Evolutionary conservation across 1,140 invertebrate genomes (phyloP), one percentile per base, ranked within the genome.

Genomic region (Limonius californicus): DNA sequence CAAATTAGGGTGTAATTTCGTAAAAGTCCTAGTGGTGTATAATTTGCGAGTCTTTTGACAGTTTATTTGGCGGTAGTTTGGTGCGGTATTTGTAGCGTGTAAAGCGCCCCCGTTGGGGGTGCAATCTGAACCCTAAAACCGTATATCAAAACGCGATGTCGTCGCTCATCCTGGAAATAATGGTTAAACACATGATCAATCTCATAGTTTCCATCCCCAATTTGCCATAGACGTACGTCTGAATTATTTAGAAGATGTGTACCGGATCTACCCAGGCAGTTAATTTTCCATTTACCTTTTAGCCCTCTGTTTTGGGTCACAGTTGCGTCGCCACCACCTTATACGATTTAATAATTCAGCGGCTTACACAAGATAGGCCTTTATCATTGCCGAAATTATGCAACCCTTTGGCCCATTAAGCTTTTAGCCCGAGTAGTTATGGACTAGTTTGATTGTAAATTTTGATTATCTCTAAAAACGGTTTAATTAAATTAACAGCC

Each of bases 231-330:
- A 50, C 16, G 45, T 39, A 39, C 35, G 14, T 50, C 20, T 50
- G 45, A 50, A 50, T 50, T 50, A 50, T 50, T 50, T 50, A 50
- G 20, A 21, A 50, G 45, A 21, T 50, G 16, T 50, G 20, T 18
- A 50, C 45, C 16, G 20, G 20, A 50, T 50, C 20, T 50, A 50
- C 45, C 35, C 45, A 50, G 16, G 16, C 20, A 50, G 45, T 50
- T 50, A 50, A 50, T 50, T 50, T 50, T 50, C 45, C 45, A 50
- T 50, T 50, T 50, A 50, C 45, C 45, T 50, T 50, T 50, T 50
- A 50, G 14, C 16, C 45, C 16, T 50, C 7, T 21, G 45, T 19
- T 50, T 50, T 50, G 19, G 45, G 45, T 50, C 45, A 50, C 45
- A 50, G 45, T 50, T 50, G 45, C 20, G 45, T 50, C 45, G 16